phyloP scores from a whole-genome alignment of 2,797 vertebrate genomes.

The Pteropus rufus region DNA sequence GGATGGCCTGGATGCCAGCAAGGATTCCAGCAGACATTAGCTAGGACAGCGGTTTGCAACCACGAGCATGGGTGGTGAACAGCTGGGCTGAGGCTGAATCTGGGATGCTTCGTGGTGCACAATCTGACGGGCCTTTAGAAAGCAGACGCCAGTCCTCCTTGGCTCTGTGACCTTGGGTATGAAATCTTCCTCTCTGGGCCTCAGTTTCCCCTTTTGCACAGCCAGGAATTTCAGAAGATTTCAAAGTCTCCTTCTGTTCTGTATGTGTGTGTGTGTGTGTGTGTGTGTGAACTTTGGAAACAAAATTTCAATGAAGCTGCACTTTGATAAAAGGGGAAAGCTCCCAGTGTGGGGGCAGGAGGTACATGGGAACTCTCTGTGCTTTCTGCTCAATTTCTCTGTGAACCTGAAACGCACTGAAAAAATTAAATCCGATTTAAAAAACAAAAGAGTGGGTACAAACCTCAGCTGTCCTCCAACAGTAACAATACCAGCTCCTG shows the following conservation, averaged over 20 bases:
- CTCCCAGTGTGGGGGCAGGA: background rate
- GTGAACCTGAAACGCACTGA: background rate
- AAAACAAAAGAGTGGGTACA: background rate
- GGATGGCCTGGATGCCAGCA: background rate
- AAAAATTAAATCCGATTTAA: background rate
- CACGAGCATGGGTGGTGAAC: rapidly evolving
- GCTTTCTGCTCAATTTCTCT: background rate
- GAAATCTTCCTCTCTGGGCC: background rate
- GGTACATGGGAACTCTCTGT: background rate
- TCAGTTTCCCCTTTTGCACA: background rate
- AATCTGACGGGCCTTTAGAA: background rate
- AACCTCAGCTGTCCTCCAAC: background rate
- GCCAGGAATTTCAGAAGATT: background rate
- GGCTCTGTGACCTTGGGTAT: background rate
- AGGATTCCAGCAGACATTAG: background rate
- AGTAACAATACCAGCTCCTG: background rate
- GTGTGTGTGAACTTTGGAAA: background rate
- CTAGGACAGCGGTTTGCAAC: background rate
- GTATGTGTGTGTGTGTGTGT: no score
- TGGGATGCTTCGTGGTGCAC: background rate
- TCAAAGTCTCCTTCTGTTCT: background rate
- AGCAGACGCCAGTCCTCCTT: background rate
- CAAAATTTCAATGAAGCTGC: background rate
- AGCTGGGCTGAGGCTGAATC: background rate
- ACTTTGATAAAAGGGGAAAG: background rate